phyloP scores from a whole-genome alignment of 2,888 invertebrate genomes.

The Heteromyza rotundicornis region DNA sequence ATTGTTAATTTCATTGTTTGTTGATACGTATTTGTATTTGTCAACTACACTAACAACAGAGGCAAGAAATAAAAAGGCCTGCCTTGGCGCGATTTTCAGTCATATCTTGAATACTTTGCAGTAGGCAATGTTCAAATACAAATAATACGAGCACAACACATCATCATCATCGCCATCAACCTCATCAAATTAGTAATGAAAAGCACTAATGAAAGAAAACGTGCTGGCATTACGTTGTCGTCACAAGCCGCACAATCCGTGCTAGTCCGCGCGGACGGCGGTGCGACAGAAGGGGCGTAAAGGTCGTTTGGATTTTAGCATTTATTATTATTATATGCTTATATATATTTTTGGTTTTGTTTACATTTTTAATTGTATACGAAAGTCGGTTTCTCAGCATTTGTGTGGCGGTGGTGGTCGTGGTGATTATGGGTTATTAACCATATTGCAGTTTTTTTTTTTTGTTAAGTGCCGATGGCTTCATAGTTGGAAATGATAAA shows the following conservation, averaged over 20 bases:
- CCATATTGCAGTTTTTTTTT: conserved; percentile 54
- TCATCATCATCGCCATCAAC: too few relatives aligned
- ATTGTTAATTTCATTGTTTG: conserved; percentile 39
- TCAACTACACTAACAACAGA: conserved; percentile 19
- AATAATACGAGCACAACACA: too few relatives aligned
- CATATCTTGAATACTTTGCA: too few relatives aligned
- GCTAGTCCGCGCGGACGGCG: not conserved
- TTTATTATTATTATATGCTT: not conserved
- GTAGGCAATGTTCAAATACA: too few relatives aligned
- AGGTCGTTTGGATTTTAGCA: not conserved
- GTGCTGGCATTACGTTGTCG: not conserved
- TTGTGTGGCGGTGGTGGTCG: not conserved
- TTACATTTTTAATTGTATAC: not conserved
- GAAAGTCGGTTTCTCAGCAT: not conserved
- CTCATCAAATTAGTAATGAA: not conserved
- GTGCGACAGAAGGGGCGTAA: not conserved
- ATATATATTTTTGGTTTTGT: conserved; percentile 1
- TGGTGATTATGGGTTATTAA: conserved; percentile 17
- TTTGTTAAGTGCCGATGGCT: conserved; percentile 42
- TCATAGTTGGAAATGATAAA: conserved; percentile 39
- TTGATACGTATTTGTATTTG: conserved; percentile 37
- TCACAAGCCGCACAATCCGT: not conserved
- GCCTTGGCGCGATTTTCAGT: too few relatives aligned
- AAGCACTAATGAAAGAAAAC: not conserved
- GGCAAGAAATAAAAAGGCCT: too few relatives aligned